phyloP scores from a whole-genome alignment of 2,888 invertebrate genomes.

The Nephrotoma flavescens region DNA sequence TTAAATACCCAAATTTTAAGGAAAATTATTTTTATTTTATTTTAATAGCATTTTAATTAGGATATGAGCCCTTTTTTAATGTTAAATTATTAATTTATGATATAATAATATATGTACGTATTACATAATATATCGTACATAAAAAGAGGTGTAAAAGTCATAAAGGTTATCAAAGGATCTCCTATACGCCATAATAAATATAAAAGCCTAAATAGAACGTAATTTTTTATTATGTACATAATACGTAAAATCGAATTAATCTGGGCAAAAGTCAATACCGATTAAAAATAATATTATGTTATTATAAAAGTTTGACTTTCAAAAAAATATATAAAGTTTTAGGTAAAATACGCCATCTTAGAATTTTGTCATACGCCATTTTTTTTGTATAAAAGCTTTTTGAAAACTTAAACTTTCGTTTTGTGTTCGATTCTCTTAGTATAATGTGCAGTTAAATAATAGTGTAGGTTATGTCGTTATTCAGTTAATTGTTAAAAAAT shows the following conservation, averaged over 20 bases:
- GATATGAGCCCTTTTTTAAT: background rate
- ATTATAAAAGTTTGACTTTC: background rate
- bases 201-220: background rate
- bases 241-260: background rate
- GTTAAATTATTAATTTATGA: background rate
- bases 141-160: background rate
- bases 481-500: background rate
- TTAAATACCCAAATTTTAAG: background rate
- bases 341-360: background rate
- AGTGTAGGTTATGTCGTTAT: background rate
- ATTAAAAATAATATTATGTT: background rate
- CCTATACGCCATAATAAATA: background rate
- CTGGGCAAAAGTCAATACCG: background rate
- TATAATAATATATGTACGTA: background rate
- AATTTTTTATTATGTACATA: background rate
- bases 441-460: background rate
- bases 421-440: background rate
- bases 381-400: background rate
- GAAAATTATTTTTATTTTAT: background rate
- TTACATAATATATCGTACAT: background rate
- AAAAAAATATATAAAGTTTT: background rate
- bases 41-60: background rate
- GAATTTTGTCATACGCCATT: background rate
- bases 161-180: background rate
- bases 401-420: background rate